A percentile compares a stretch with the other conserved stretches of the same genome.
Evolutionary conservation across 2,797 vertebrate genomes (phyloP).

Genomic region (Crenichthys baileyi): DNA sequence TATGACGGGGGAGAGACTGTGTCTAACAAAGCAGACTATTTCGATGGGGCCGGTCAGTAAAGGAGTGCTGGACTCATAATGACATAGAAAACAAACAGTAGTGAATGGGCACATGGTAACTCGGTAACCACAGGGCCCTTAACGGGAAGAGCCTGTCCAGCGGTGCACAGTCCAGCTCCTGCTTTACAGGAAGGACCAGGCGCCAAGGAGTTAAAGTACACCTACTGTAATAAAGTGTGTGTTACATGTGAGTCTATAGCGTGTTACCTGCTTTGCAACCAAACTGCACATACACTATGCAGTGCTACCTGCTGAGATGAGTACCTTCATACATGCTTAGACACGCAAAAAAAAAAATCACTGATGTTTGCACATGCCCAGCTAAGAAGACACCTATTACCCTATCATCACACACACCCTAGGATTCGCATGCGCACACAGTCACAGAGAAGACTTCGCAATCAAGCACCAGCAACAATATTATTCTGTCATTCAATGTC

Average conservation of each 20-base stretch:
- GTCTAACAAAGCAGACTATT: conserved; percentile 78
- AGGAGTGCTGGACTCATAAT: conserved; percentile 81
- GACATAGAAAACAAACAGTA: conserved; percentile 84
- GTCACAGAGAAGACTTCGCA: conserved; percentile 60
- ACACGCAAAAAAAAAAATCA: not conserved
- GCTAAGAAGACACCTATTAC: conserved; percentile 7
- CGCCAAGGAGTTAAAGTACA: conserved; percentile 80
- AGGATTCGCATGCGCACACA: conserved; percentile 17
- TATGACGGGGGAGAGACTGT: conserved; percentile 68
- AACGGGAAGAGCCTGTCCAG: conserved; percentile 80
- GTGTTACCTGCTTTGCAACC: conserved; percentile 11
- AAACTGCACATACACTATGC: conserved; percentile 22
- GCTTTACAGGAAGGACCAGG: conserved; percentile 77
- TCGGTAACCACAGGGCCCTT: conserved; percentile 74
- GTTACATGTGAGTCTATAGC: conserved; percentile 12
- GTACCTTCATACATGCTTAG: conserved; percentile 4
- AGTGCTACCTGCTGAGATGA: conserved; percentile 29
- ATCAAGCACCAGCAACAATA: conserved; percentile 80
- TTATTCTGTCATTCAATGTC: conserved; percentile 83
- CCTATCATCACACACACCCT: conserved; percentile 20
- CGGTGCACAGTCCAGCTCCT: conserved; percentile 53
- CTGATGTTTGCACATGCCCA: not conserved
- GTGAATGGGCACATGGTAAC: conserved; percentile 83
- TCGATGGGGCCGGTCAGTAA: conserved; percentile 72
- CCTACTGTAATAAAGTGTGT: conserved; percentile 55